phyloP scores from a whole-genome alignment of 2,113 vertebrate genomes.

The Semnornis frantzii region DNA sequence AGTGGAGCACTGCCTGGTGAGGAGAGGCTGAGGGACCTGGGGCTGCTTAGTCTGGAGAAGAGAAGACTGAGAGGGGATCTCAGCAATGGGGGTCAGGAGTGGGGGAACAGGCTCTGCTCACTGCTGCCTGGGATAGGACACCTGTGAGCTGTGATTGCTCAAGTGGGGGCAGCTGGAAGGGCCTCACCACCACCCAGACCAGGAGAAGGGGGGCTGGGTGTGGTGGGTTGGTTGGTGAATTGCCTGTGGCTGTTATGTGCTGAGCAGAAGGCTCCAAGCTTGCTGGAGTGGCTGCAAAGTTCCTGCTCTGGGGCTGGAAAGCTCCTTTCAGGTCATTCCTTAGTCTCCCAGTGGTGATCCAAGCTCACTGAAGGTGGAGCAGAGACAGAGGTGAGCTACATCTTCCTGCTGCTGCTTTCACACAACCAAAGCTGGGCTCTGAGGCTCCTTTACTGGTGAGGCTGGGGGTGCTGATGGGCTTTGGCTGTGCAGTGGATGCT shows the following conservation, averaged over 20 bases:
- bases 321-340: fast-evolving
- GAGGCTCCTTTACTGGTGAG: background rate
- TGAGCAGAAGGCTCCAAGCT: background rate
- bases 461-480: background rate
- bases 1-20: no score
- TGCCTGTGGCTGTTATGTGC: fast-evolving
- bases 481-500: background rate
- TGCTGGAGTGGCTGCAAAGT: fast-evolving
- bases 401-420: background rate
- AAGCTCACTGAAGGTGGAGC: background rate
- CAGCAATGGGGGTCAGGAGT: no score
- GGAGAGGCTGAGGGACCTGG: no score
- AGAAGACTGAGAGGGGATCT: no score
- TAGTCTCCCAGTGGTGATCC: background rate
- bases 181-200: background rate
- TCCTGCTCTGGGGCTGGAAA: background rate
- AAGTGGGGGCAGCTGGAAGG: background rate
- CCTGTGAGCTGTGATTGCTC: no score
- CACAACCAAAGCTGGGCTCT: fast-evolving
- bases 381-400: background rate
- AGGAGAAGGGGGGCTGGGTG: background rate
- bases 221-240: fast-evolving
- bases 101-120: no score
- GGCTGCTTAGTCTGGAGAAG: no score
- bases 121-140: no score